phyloP scores from a whole-genome alignment of 2,888 invertebrate genomes.

The Gymnoscelis rufifasciata region DNA sequence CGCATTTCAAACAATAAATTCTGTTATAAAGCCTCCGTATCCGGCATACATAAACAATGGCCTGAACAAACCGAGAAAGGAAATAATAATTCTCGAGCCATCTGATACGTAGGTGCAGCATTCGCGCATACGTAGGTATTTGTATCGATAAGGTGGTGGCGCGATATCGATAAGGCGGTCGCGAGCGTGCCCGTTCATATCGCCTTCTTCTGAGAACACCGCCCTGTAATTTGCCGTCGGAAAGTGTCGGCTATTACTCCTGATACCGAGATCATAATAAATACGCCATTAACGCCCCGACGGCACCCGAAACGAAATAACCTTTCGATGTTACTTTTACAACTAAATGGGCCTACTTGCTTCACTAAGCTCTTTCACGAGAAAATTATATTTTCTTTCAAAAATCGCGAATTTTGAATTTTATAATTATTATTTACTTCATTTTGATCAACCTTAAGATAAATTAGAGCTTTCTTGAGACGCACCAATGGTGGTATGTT shows the following conservation, averaged over 20 bases:
- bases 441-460: neutral
- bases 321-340: slow-evolving; percentile 40
- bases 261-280: slow-evolving; percentile 79
- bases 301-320: slow-evolving; percentile 74
- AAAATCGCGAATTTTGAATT: no score
- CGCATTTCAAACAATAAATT: slow-evolving; percentile 2
- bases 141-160: slow-evolving; percentile 49
- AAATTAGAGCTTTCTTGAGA: no score
- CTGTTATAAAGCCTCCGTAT: slow-evolving; percentile 18
- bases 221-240: slow-evolving; percentile 79
- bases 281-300: slow-evolving; percentile 78
- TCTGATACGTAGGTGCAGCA: slow-evolving; percentile 48
- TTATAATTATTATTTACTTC: no score
- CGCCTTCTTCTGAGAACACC: slow-evolving; percentile 56
- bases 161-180: slow-evolving; percentile 63
- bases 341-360: slow-evolving; percentile 10
- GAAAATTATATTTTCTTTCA: no score
- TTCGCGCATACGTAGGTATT: slow-evolving; percentile 37
- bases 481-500: no score
- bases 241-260: slow-evolving; percentile 78
- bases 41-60: slow-evolving; percentile 30
- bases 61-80: slow-evolving; percentile 41
- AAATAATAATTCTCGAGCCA: slow-evolving; percentile 54
- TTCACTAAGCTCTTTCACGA: no score
- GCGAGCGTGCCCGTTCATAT: slow-evolving; percentile 47